Evolutionary conservation across 2,888 invertebrate genomes (phyloP).

Genomic region (Lamellibrachia satsuma): DNA sequence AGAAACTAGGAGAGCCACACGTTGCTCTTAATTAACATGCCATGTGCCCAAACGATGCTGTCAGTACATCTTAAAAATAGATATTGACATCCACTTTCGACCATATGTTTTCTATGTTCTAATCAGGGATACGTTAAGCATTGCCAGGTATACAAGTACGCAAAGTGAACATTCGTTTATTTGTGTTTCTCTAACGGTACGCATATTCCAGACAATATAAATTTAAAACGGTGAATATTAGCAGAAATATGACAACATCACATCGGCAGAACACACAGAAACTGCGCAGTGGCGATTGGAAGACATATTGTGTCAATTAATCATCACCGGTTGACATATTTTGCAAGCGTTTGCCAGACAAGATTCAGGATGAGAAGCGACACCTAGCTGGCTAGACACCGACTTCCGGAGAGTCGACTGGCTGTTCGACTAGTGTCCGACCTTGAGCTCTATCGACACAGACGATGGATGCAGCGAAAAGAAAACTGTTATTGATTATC

Average conservation of each 20-base stretch:
- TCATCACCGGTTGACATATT: not conserved
- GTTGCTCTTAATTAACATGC: not conserved
- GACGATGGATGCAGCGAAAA: not conserved
- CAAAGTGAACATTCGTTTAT: too few species aligned
- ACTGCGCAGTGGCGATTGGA: constrained; percentile 8
- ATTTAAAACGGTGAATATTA: not conserved
- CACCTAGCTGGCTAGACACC: not conserved
- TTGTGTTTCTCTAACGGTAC: too few species aligned
- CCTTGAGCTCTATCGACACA: not conserved
- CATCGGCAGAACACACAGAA: not conserved
- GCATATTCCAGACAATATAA: too few species aligned
- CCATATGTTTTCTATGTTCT: too few species aligned
- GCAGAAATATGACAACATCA: not conserved
- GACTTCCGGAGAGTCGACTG: not conserved
- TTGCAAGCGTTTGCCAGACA: not conserved
- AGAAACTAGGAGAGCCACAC: not conserved
- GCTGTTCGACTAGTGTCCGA: not conserved
- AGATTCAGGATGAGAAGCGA: not conserved
- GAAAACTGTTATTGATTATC: not conserved
- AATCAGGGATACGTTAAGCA: too few species aligned
- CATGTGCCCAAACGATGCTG: not conserved
- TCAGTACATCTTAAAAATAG: too few species aligned
- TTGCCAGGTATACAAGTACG: too few species aligned
- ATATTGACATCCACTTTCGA: too few species aligned
- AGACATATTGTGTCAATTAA: not conserved